These are phyloP conservation scores for Drosophila setosimentum DNA, from an alignment of 2,888 invertebrate genomes.

Conservation along the genomic window DNA sequence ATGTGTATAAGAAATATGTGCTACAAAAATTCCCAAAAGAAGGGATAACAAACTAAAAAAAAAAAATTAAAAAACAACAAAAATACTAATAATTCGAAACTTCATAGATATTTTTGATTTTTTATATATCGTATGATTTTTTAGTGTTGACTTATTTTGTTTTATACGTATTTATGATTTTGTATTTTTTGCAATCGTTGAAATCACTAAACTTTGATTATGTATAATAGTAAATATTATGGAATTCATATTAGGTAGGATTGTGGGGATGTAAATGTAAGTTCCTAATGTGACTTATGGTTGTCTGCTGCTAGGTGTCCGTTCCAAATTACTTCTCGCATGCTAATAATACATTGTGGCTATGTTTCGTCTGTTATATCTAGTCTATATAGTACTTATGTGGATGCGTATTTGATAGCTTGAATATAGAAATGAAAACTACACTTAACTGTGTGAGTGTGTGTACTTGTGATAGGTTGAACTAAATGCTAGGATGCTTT, in stretches of 20 bases:
- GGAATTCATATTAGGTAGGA: not conserved
- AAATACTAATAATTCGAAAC: conserved; percentile 9
- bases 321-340: conserved; percentile 55
- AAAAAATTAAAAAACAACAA: conserved; percentile 3
- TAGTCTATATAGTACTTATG: conserved; percentile 8
- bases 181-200: not conserved
- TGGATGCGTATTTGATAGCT: conserved; percentile 6
- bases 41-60: conserved; percentile 13
- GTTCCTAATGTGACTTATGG: conserved; percentile 18
- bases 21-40: not conserved
- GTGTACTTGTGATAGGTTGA: conserved; percentile 13
- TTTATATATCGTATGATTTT: not conserved
- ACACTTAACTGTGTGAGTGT: conserved; percentile 23
- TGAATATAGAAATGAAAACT: conserved; percentile 32
- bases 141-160: not conserved
- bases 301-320: conserved; percentile 70
- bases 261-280: not conserved
- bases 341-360: conserved; percentile 70
- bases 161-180: not conserved
- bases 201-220: not conserved
- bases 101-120: not conserved
- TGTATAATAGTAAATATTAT: not conserved
- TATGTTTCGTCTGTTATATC: conserved; percentile 40
- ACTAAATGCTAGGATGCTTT: conserved; percentile 72
- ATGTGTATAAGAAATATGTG: not conserved